phyloP scores from a whole-genome alignment of 2,888 invertebrate species.

The Lasius platythorax region DNA sequence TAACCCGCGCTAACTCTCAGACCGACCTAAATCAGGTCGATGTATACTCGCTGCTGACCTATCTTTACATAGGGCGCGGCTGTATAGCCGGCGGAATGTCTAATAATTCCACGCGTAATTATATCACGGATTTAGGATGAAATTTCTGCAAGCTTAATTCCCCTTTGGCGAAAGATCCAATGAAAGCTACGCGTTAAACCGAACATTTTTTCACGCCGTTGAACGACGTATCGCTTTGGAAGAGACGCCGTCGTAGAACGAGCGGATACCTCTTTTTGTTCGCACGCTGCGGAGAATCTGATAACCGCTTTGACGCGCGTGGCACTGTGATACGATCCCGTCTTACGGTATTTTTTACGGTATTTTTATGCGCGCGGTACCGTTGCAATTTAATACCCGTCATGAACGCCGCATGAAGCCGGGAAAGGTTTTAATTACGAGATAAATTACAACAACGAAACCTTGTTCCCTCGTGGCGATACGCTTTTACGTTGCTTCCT shows the following conservation, averaged over 20 bases:
- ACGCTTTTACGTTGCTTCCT: not conserved
- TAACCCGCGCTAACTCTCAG: slow-evolving; percentile 54
- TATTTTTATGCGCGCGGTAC: slow-evolving; percentile 40
- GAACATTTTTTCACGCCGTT: slow-evolving; percentile 14
- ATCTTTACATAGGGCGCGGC: slow-evolving; percentile 19
- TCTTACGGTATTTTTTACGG: not conserved
- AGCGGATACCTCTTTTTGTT: not conserved
- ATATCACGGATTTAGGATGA: slow-evolving; percentile 3
- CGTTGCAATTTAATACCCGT: slow-evolving; percentile 46
- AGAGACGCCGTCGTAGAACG: not conserved
- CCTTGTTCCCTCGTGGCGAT: slow-evolving; percentile 15
- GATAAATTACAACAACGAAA: slow-evolving; percentile 53
- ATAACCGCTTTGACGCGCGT: slow-evolving; percentile 19
- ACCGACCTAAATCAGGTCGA: slow-evolving; percentile 50
- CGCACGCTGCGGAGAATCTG: not conserved
- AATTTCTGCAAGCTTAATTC: slow-evolving; percentile 16
- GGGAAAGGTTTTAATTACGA: slow-evolving; percentile 70
- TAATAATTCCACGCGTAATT: slow-evolving; percentile 34
- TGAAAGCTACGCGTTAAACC: slow-evolving; percentile 21
- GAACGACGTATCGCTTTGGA: slow-evolving; percentile 4
- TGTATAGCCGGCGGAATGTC: not conserved
- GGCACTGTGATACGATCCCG: slow-evolving; percentile 14
- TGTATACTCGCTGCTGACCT: slow-evolving; percentile 5
- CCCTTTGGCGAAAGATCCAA: not conserved
- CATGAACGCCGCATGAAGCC: slow-evolving; percentile 56